Percentiles rank a stretch among this genome's conserved stretches.
Conservation (phyloP, 2,888 invertebrate genomes). For the Papilio protenor region DNA sequence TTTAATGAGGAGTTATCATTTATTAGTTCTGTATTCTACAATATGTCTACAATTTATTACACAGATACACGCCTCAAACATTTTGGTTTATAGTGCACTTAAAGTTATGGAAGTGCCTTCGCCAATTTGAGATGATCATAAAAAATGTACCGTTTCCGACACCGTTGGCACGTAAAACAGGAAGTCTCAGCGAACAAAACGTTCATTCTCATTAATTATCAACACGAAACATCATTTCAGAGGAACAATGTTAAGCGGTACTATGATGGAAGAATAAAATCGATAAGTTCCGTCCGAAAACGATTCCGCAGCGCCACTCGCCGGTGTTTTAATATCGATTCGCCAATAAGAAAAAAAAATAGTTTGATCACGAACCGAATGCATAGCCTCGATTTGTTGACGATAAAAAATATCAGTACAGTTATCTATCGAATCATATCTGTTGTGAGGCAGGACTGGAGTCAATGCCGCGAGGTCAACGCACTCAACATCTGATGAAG, state of each 20-base stretch:
- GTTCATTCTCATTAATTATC: constrained; percentile 44
- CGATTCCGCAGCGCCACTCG: constrained; percentile 38
- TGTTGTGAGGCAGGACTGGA: constrained; percentile 71
- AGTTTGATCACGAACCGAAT: constrained; percentile 66
- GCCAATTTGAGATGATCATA: constrained; percentile 50
- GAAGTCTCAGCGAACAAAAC: constrained; percentile 48
- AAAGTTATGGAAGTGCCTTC: constrained; percentile 46
- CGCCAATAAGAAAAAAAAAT: constrained; percentile 48
- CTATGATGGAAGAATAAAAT: constrained; percentile 32
- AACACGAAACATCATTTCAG: constrained; percentile 38
- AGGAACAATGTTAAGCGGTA: constrained; percentile 41
- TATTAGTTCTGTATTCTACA: not conserved
- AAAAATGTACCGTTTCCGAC: constrained; percentile 56
- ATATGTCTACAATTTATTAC: not conserved
- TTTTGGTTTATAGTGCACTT: constrained; percentile 39
- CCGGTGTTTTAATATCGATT: constrained; percentile 45
- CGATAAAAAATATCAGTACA: constrained; percentile 78
- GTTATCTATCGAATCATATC: constrained; percentile 82
- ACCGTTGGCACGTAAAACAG: constrained; percentile 51
- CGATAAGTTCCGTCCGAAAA: constrained; percentile 29
- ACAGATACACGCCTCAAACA: not conserved
- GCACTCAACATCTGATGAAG: constrained; percentile 65
- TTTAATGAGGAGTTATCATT: not conserved
- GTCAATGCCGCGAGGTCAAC: constrained; percentile 58
- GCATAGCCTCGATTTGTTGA: constrained; percentile 69